phyloP scores from a whole-genome alignment of 2,888 invertebrate species.

The Brenthis ino region DNA sequence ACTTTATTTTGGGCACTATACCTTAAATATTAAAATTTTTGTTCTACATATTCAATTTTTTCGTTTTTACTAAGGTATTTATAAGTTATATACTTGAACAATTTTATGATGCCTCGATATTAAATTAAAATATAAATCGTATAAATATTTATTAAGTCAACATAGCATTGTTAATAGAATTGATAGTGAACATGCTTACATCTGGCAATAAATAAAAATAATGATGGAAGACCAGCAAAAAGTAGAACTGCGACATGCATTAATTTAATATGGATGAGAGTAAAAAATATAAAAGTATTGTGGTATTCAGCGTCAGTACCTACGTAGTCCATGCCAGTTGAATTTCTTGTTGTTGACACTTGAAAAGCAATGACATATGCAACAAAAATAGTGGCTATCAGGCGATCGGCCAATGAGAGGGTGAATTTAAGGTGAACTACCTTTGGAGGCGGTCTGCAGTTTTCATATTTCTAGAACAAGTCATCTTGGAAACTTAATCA shows the following conservation, averaged over 20 bases:
- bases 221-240: conserved; percentile 26
- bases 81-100: too few relatives aligned
- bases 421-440: conserved; percentile 35
- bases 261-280: conserved; percentile 35
- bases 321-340: conserved; percentile 28
- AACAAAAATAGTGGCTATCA: conserved; percentile 19
- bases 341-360: conserved; percentile 29
- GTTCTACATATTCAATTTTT: too few relatives aligned
- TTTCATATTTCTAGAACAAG: conserved; percentile 27
- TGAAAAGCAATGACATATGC: conserved; percentile 34
- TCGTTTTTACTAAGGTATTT: too few relatives aligned
- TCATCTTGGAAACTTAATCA: conserved; percentile 5
- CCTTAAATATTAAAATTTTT: too few relatives aligned
- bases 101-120: too few relatives aligned
- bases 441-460: conserved; percentile 39
- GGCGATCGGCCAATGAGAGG: conserved; percentile 35
- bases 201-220: conserved; percentile 31
- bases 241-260: conserved; percentile 29
- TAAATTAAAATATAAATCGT: background rate
- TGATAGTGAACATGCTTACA: conserved; percentile 20
- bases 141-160: conserved; percentile 9
- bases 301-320: conserved; percentile 31
- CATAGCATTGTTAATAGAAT: conserved; percentile 9
- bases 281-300: conserved; percentile 30
- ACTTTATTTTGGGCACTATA: too few relatives aligned